A percentile compares a stretch with the other conserved stretches of the same genome.
phyloP scores from a whole-genome alignment of 2,888 invertebrate genomes.

The Leptinotarsa tumamoca region DNA sequence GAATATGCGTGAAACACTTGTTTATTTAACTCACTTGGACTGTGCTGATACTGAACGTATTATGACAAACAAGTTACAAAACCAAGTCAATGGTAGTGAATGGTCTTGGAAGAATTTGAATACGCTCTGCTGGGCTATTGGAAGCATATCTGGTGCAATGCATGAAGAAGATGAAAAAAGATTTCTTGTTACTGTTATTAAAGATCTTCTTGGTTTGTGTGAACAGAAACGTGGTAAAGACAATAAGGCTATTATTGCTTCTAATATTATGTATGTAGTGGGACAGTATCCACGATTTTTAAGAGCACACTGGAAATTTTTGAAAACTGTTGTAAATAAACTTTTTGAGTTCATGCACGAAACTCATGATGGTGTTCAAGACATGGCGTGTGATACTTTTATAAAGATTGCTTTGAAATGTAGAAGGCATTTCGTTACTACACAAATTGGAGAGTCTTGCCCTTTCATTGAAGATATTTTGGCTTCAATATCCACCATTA shows the following conservation, averaged over 20 bases:
- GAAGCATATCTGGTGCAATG: constrained; percentile 92
- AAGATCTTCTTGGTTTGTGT: constrained; percentile 95
- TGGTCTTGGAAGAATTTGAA: constrained; percentile 99
- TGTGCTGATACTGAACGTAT: constrained; percentile 97
- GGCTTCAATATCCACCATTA: constrained; percentile 94
- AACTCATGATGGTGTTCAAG: constrained; percentile 99
- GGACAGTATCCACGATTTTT: constrained; percentile 99
- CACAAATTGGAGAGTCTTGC: constrained; percentile 94
- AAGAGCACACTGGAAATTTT: constrained; percentile 99
- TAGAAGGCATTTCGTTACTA: constrained; percentile 95
- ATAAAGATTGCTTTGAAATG: constrained; percentile 99
- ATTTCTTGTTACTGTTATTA: constrained; percentile 98
- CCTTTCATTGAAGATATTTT: constrained; percentile 99
- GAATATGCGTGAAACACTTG: constrained; percentile 98
- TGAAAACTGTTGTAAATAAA: constrained; percentile 99
- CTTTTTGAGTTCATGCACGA: constrained; percentile 99
- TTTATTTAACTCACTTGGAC: constrained; percentile 98
- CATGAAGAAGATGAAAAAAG: constrained; percentile 99
- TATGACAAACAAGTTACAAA: constrained; percentile 98
- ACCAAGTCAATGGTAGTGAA: constrained; percentile 97
- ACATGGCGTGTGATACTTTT: constrained; percentile 99
- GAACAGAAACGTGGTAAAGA: constrained; percentile 99
- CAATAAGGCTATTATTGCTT: constrained; percentile 99
- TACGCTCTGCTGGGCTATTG: constrained; percentile 99
- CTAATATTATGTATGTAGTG: constrained; percentile 99